Percentiles rank a stretch among this genome's conserved stretches.
phyloP scores from a whole-genome alignment of 2,888 invertebrate species.

The Geotrupes spiniger region DNA sequence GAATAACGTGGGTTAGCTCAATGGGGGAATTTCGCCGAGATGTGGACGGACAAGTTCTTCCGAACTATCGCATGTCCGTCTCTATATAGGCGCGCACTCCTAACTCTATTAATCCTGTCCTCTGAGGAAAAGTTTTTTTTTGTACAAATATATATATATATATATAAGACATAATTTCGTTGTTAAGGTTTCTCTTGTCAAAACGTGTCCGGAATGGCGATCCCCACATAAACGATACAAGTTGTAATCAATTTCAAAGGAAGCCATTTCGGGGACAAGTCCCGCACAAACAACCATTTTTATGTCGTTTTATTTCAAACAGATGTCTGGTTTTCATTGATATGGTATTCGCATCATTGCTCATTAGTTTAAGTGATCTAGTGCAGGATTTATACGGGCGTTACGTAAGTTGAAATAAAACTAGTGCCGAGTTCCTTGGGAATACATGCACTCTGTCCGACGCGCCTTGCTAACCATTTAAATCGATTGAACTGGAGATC shows the following conservation, averaged over 20 bases:
- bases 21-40: conserved; percentile 9
- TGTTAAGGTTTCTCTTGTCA: conserved; percentile 22
- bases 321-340: neutral
- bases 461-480: conserved; percentile 1
- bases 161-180: conserved; percentile 28
- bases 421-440: conserved; percentile 13
- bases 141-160: too few relatives aligned
- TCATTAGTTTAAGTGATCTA: conserved; percentile 29
- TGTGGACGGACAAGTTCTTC: neutral
- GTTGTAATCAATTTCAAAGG: conserved; percentile 23
- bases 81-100: conserved; percentile 14
- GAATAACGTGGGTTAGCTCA: conserved; percentile 20
- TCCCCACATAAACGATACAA: conserved; percentile 19
- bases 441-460: conserved; percentile 14
- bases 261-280: conserved; percentile 4
- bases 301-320: neutral
- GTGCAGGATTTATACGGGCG: conserved; percentile 20
- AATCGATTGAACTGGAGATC: conserved; percentile 6
- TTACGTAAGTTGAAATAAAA: conserved; percentile 24
- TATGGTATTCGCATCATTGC: conserved; percentile 13
- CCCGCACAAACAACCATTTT: neutral
- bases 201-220: conserved; percentile 22
- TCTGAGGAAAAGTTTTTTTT: conserved; percentile 26
- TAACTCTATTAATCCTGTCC: conserved; percentile 31
- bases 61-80: conserved; percentile 8